These are phyloP conservation scores for Pitta sordida DNA, from an alignment of 2,113 vertebrate species.

Conservation along the genomic window DNA sequence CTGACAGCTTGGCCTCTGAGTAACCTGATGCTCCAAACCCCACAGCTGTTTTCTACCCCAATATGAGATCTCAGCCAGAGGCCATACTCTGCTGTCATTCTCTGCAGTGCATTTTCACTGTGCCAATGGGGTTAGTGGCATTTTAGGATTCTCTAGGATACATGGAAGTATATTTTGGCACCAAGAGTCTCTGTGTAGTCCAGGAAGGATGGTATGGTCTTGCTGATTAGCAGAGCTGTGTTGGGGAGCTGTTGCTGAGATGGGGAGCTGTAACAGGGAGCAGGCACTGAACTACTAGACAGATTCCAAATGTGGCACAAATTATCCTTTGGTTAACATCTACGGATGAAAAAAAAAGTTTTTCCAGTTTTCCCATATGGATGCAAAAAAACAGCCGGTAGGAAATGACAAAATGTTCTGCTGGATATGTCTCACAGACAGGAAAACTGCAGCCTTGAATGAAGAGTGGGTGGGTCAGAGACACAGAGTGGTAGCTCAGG, in stretches of 20 bases:
- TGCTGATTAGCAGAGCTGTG: not conserved
- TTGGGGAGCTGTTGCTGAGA: not conserved
- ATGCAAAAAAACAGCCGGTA: not conserved
- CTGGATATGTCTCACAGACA: not conserved
- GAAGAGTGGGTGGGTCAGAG: not conserved
- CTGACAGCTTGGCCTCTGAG: not conserved
- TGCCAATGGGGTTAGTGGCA: not conserved
- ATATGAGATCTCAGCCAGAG: not conserved
- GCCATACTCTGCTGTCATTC: not conserved
- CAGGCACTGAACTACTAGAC: not conserved
- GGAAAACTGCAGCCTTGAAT: not conserved
- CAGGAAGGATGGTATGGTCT: not conserved
- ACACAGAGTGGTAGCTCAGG: not conserved
- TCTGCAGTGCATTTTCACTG: not conserved
- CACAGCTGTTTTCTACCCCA: not conserved
- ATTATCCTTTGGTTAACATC: not conserved
- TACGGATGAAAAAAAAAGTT: not conserved
- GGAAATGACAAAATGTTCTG: not conserved
- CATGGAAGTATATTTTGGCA: not conserved
- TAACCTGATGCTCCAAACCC: slow-evolving; percentile 16
- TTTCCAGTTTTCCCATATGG: not conserved
- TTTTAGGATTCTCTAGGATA: not conserved
- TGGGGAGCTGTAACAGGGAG: not conserved
- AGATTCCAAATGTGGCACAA: not conserved
- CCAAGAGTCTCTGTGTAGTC: not conserved